phyloP scores from a whole-genome alignment of 2,113 vertebrate species.

The Vidua chalybeata region DNA sequence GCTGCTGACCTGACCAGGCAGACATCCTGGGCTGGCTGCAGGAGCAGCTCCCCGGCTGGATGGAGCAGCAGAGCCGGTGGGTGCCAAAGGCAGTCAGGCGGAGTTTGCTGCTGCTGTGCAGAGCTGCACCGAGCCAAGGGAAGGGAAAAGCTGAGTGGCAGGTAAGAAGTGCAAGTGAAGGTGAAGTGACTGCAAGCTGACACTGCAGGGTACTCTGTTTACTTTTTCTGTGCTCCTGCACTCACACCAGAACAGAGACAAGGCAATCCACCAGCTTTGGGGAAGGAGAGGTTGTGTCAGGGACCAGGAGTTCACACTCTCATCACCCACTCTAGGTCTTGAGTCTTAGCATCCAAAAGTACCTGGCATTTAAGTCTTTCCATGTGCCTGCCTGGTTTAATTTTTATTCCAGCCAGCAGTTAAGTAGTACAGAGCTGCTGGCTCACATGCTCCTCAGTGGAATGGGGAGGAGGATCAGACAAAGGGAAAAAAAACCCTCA shows the following conservation, averaged over 20 bases:
- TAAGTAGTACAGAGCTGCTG: neutral
- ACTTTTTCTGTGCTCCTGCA: neutral
- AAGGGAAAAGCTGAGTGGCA: neutral
- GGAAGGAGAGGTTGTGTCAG: neutral
- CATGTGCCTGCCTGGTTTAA: neutral
- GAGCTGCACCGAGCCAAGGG: neutral
- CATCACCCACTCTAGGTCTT: neutral
- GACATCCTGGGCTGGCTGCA: neutral
- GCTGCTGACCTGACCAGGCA: neutral
- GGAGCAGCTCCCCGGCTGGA: neutral
- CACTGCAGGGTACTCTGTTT: rapidly evolving
- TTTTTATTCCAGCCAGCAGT: neutral
- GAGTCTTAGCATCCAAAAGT: neutral
- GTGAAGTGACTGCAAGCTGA: neutral
- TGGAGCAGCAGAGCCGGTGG: neutral
- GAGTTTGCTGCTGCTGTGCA: neutral
- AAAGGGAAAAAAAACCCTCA: neutral
- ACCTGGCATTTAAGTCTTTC: neutral
- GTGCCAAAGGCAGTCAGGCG: neutral
- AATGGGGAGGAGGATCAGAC: neutral
- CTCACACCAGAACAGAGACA: neutral
- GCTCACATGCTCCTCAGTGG: rapidly evolving
- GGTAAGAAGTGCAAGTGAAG: neutral
- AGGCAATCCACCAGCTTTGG: neutral
- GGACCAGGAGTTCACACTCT: neutral